Evolutionary conservation across 2,113 vertebrate genomes (phyloP).

Genomic region (Macrotus californicus): DNA sequence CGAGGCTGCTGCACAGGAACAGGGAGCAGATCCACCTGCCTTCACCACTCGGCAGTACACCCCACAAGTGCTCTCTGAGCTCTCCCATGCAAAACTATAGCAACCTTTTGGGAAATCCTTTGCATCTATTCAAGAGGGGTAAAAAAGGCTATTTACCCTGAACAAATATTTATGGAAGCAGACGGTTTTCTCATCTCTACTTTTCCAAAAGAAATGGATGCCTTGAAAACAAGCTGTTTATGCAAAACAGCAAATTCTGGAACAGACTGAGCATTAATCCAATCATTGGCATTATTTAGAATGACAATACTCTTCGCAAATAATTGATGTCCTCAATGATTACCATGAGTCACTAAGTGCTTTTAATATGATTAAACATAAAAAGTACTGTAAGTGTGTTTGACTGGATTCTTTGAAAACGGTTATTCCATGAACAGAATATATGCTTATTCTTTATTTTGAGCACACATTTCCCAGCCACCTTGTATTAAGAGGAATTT

Average conservation of each 20-base stretch:
- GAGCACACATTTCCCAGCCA: background rate
- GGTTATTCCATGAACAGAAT: background rate
- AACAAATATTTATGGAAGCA: background rate
- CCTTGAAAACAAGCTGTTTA: background rate
- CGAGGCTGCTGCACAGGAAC: background rate
- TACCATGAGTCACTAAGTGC: background rate
- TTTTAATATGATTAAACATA: background rate
- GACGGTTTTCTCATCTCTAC: background rate
- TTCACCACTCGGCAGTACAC: background rate
- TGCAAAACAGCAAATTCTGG: conserved; percentile 4
- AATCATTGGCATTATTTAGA: background rate
- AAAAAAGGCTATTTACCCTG: background rate
- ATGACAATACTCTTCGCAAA: background rate
- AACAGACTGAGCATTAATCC: background rate
- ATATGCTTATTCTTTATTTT: background rate
- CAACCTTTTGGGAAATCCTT: conserved; percentile 13
- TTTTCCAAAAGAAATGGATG: background rate
- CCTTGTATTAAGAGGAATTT: background rate
- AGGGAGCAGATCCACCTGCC: background rate
- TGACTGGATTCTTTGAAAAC: background rate
- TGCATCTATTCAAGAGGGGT: background rate
- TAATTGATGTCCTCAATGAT: background rate
- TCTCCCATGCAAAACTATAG: background rate
- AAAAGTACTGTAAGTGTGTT: background rate
- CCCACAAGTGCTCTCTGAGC: background rate